These are phyloP conservation scores for Sminthurinus aureus DNA, from an alignment of 2,888 invertebrate genomes.

Conservation along the genomic window DNA sequence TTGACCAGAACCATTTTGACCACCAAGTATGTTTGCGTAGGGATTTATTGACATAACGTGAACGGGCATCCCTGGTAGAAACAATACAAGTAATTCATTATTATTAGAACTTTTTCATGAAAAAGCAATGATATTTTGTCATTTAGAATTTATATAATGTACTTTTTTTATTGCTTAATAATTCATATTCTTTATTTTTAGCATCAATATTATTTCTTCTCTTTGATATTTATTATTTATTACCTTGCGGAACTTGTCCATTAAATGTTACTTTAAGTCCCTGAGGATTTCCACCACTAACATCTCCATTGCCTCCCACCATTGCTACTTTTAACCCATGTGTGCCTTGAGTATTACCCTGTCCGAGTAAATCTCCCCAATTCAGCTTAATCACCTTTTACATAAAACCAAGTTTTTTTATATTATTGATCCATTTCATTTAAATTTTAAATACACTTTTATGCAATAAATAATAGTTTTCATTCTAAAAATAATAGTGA, in stretches of 20 bases:
- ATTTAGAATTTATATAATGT: no score
- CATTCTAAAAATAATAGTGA: no score
- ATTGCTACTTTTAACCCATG: constrained; percentile 38
- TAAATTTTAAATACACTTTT: constrained; percentile 1
- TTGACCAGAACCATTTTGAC: background rate
- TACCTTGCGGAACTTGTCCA: constrained; percentile 32
- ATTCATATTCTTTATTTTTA: no score
- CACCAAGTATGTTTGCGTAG: constrained; percentile 14
- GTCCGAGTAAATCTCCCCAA: constrained; percentile 39
- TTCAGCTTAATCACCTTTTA: constrained; percentile 33
- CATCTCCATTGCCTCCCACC: constrained; percentile 32
- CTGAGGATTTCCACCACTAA: background rate
- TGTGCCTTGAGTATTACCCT: background rate
- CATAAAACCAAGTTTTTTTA: background rate
- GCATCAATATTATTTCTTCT: no score
- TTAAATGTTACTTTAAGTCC: constrained; percentile 29
- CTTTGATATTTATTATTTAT: background rate
- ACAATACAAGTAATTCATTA: no score
- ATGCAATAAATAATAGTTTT: background rate
- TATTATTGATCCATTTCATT: background rate
- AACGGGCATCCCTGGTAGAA: constrained; percentile 26
- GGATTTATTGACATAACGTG: constrained; percentile 37
- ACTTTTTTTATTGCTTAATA: no score
- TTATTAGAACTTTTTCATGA: no score
- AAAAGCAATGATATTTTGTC: no score